Evolutionary conservation across 1,140 invertebrate genomes (phyloP).

Genomic region (Panagrolaimus sp.): DNA sequence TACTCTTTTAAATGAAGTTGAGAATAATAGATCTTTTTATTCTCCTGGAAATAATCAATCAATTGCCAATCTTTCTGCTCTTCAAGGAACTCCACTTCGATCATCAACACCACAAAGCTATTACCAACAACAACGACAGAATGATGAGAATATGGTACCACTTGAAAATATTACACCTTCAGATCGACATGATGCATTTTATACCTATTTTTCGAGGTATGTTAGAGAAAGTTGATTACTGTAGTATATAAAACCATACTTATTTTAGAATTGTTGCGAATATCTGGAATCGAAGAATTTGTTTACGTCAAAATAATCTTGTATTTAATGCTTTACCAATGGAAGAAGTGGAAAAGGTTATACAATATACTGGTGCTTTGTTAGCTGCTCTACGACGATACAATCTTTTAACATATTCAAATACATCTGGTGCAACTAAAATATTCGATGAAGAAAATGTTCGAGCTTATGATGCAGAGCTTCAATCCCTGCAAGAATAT

Average conservation of each 20-base stretch:
- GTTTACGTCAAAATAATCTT: not conserved
- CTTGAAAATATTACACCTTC: not conserved
- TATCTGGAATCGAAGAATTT: slow-evolving; percentile 14
- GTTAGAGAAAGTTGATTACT: no score
- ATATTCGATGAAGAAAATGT: not conserved
- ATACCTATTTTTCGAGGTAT: slow-evolving; percentile 26
- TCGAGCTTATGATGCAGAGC: not conserved
- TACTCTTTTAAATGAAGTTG: not conserved
- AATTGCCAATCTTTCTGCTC: no score
- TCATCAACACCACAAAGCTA: no score
- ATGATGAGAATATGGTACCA: no score
- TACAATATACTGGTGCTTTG: not conserved
- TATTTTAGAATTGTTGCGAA: slow-evolving; percentile 17
- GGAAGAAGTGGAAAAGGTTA: not conserved
- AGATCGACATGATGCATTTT: not conserved
- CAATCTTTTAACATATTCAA: no score
- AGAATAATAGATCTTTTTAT: no score
- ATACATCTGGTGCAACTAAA: not conserved
- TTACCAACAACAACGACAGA: no score
- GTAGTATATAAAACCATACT: no score
- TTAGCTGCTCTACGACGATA: not conserved
- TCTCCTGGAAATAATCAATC: no score
- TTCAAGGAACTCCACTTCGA: no score
- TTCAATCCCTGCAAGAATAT: not conserved
- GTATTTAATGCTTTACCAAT: not conserved